Evolutionary conservation across 1,140 invertebrate genomes (phyloP).

Genomic region (Epicauta chinensis): DNA sequence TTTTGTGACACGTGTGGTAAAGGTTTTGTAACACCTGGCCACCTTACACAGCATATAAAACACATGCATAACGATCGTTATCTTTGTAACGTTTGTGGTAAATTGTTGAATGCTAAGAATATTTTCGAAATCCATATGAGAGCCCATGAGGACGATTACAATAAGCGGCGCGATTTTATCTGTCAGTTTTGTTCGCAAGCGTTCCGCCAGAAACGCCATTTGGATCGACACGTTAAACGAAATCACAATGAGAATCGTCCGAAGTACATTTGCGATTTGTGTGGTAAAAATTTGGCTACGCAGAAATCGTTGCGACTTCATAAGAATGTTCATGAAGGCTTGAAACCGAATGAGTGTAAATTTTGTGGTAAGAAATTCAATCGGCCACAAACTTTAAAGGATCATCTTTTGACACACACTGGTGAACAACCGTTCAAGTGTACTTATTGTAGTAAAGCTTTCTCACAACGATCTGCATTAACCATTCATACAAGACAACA

Average conservation of each 20-base stretch:
- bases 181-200: too few relatives aligned
- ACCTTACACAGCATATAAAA: too few relatives aligned
- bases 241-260: constrained; percentile 13
- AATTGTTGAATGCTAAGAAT: neutral
- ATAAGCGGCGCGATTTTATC: too few relatives aligned
- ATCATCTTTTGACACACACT: constrained; percentile 28
- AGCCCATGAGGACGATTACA: neutral
- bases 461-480: constrained; percentile 40
- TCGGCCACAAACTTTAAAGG: constrained; percentile 32
- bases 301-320: too few relatives aligned
- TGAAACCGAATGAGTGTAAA: constrained; percentile 24
- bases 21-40: too few relatives aligned
- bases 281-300: constrained; percentile 28
- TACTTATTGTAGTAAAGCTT: constrained; percentile 41
- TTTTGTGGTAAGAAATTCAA: constrained; percentile 35
- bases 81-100: constrained; percentile 8
- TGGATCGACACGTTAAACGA: too few relatives aligned
- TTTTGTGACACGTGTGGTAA: too few relatives aligned
- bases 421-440: constrained; percentile 42
- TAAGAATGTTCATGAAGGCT: constrained; percentile 6
- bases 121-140: neutral
- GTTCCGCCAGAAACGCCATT: too few relatives aligned
- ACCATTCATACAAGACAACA: constrained; percentile 35
- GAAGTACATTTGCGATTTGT: constrained; percentile 28
- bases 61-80: too few relatives aligned